phyloP scores from a whole-genome alignment of 1,140 invertebrate species.

The Babylonia areolata region DNA sequence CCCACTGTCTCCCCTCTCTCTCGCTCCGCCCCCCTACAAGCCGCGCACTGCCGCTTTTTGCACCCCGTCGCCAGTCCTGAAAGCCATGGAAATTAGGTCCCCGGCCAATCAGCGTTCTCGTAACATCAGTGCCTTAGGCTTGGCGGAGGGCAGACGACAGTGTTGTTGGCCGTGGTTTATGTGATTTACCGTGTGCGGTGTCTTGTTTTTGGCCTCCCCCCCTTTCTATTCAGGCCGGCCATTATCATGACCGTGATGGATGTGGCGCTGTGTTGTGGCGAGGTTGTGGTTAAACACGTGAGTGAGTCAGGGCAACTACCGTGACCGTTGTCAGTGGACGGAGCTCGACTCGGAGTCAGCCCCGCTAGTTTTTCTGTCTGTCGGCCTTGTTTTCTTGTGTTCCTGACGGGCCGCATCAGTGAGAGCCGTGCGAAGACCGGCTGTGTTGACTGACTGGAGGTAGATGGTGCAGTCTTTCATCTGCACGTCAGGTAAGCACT shows the following conservation, averaged over 20 bases:
- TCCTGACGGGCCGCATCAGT: background rate
- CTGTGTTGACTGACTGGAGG: background rate
- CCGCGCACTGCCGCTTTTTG: background rate
- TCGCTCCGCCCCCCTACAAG: background rate
- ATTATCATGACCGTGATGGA: background rate
- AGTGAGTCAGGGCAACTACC: too few relatives aligned
- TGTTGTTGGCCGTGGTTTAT: background rate
- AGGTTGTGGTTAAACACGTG: too few relatives aligned
- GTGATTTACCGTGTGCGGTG: background rate
- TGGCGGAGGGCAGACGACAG: background rate
- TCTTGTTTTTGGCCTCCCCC: background rate
- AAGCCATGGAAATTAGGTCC: background rate
- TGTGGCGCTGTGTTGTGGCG: background rate
- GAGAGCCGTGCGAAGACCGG: background rate
- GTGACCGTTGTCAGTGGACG: background rate
- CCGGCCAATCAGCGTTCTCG: background rate
- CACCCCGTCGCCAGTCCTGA: background rate
- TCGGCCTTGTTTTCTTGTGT: background rate
- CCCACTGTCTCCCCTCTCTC: background rate
- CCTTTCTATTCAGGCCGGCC: background rate
- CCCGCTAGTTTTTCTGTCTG: background rate
- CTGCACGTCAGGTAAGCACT: too few relatives aligned
- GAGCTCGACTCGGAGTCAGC: background rate
- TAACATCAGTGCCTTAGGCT: background rate
- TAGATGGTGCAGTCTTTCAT: too few relatives aligned